Evolutionary conservation across 2,113 vertebrate species (phyloP), one percentile per base, ranked within the genome.

Genomic region (Psephotus haematonotus): DNA sequence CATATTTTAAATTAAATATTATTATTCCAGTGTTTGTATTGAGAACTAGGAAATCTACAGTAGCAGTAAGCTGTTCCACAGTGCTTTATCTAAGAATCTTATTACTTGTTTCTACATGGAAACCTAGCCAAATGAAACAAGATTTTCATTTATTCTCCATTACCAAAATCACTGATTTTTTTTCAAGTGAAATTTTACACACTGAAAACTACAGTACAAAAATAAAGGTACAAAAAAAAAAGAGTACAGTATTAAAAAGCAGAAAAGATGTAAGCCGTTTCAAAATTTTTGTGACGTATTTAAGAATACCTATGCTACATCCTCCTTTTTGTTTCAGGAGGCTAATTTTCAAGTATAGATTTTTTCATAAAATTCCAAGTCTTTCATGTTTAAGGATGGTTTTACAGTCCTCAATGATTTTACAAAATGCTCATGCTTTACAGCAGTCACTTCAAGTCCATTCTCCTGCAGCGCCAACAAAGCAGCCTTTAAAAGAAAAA

Each of bases 391-490:
- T 88, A 99, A 97, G 19, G 99, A 99, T 10, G 99, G 98, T 35
- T 97, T 98, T 90, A 98, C 96, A 92, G 84, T 97, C 95, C 94
- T 94, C 39, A 99, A 90, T 0, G 98, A 98, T 63, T 90, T 97
- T 44, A 98, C 64, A 87, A 99, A 99, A 94, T 99, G 98, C 28
- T 95, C 88, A 0, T 98, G 98, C 86, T 96, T 98, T 92, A 99
- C 98, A 1, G 74, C 17, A 12, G 98, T 98, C 11, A 98, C 98
- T 81, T 98, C 97, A 59, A 99, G 98, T 82, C 98, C 98, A 43
- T 98, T 98, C 59, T 99, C 98, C 72, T 99, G 98, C 37, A 99
- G 93, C 11, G 98, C 98, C 97, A 98, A 80, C 74, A 99, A 97
- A 94, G 99, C 99, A 79, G 99, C 99, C 99, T 99, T 92, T 50